Evolutionary conservation across 2,888 invertebrate genomes (phyloP), one percentile per base, ranked within the genome.

Genomic region (Pheosia gnoma): DNA sequence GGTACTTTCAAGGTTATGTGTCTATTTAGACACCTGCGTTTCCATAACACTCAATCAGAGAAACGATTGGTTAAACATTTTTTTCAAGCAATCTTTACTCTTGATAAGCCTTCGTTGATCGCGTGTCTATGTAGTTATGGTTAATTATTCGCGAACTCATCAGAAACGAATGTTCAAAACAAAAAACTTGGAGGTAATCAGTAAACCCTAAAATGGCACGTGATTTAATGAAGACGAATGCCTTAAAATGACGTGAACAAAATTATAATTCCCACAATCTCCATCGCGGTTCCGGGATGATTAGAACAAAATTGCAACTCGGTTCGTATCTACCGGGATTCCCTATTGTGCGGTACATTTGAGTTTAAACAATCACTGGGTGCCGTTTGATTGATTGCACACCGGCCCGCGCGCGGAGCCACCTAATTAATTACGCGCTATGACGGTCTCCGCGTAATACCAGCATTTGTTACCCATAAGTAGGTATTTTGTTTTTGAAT

Each of bases 341-440:
- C 51, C 47, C 49, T 13, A 49, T 38, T 38, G 38, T 11, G 5
- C 55, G 55, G 39, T 4, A 13, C 13, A 55, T 55, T 55, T 55
- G 55, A 55, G 55, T 39, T 39, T 39, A 55, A 55, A 55, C 55
- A 55, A 55, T 55, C 39, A 7, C 10, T 5, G 11, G 55, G 55
- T 39, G 7, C 39, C 25, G 55, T 55, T 55, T 55, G 55, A 55
- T 55, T 55, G 55, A 55, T 55, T 39, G 39, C 39, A 13, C 43
- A 0, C 39, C 36, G 52, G 52, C 0, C 52, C 52, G 52, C 36
- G 11, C 6, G n/a, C 39, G 39, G 37, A 8, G 55, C 55, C 37
- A 11, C 36, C 8, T n/a, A 55, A 55, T 55, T 55, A 55, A 55
- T 55, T 38, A 55, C 55, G 37, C 39, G 55, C 39, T 10, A 38